Conservation (phyloP, 2,797 vertebrate species). For the Basileuterus tristriatus region DNA sequence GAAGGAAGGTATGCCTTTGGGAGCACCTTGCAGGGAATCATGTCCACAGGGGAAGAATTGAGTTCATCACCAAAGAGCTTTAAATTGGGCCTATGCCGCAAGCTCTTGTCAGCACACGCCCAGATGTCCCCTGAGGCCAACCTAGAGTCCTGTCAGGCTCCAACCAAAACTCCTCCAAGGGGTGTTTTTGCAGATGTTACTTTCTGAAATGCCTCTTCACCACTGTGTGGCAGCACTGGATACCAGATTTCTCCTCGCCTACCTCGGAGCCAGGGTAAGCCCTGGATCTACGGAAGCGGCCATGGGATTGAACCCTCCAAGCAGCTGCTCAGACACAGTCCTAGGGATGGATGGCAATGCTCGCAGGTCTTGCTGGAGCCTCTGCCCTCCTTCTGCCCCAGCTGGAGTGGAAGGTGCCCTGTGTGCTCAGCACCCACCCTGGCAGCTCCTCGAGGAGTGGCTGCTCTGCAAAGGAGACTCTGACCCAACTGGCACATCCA, state of each 20-base stretch:
- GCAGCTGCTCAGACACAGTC: neutral
- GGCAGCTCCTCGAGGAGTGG: neutral
- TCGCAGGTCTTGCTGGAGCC: neutral
- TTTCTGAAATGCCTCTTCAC: conserved; percentile 3
- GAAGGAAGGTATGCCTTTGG: neutral
- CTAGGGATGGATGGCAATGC: neutral
- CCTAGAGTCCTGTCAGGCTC: neutral
- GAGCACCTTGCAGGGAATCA: neutral
- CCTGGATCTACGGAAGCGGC: neutral
- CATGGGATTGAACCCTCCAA: neutral
- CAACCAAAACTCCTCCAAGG: neutral
- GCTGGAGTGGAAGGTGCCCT: neutral
- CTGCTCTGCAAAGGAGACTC: neutral
- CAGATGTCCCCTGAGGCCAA: neutral
- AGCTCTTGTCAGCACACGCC: neutral
- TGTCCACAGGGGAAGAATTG: neutral
- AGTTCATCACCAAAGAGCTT: neutral
- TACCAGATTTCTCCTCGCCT: neutral
- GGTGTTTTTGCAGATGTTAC: neutral
- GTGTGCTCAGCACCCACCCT: neutral
- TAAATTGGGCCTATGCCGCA: neutral
- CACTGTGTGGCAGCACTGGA: conserved; percentile 59
- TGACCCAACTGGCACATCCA: fast-evolving
- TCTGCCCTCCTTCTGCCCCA: neutral
- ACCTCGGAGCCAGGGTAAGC: fast-evolving